phyloP scores from a whole-genome alignment of 2,888 invertebrate genomes.

The Poecilobothrus nobilitatus region DNA sequence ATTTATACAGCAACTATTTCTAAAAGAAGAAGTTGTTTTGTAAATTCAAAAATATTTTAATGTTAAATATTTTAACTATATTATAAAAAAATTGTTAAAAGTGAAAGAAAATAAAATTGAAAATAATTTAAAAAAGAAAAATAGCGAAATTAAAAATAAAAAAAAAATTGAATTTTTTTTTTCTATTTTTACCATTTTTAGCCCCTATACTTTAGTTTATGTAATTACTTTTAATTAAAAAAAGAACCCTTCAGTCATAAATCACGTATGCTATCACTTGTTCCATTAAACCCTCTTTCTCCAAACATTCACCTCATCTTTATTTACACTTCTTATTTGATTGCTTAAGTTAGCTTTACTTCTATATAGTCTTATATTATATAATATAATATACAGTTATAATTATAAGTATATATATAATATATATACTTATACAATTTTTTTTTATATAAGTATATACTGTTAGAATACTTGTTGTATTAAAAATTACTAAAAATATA shows the following conservation, averaged over 20 bases:
- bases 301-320: neutral
- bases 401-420: too few relatives aligned
- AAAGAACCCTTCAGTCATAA: neutral
- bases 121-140: neutral
- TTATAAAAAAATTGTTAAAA: too few relatives aligned
- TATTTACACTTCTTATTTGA: neutral
- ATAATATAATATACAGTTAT: neutral
- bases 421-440: too few relatives aligned
- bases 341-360: neutral
- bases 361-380: neutral
- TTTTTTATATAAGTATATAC: too few relatives aligned
- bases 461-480: neutral
- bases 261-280: conserved; percentile 3
- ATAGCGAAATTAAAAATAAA: neutral
- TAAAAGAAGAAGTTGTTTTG: too few relatives aligned
- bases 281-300: neutral
- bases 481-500: neutral
- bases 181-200: neutral
- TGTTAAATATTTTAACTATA: too few relatives aligned
- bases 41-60: too few relatives aligned
- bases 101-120: neutral
- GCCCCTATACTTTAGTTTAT: neutral
- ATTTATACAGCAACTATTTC: too few relatives aligned
- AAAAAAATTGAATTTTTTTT: neutral
- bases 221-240: conserved; percentile 6